Conservation (phyloP, 2,113 vertebrate species). For the Panthera leo region DNA sequence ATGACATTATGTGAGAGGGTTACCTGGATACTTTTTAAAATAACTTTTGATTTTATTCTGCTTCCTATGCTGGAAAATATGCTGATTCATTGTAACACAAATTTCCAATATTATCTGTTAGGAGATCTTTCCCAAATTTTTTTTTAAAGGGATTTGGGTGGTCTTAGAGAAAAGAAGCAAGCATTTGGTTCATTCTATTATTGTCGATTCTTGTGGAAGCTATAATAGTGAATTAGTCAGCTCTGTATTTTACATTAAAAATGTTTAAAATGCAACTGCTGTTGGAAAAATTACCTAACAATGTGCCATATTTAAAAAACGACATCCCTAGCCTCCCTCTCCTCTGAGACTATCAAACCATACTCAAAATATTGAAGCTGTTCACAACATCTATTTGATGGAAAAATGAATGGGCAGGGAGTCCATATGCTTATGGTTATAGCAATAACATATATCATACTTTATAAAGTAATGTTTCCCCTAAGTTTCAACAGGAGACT, state of each 20-base stretch:
- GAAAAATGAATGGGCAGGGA: not conserved
- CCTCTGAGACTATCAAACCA: not conserved
- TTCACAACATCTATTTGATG: not conserved
- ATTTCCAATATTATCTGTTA: not conserved
- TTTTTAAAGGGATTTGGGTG: not conserved
- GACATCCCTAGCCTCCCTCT: not conserved
- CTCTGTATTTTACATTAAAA: conserved; percentile 15
- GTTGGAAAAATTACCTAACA: not conserved
- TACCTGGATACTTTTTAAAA: not conserved
- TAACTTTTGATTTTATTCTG: not conserved
- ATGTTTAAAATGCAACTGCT: not conserved
- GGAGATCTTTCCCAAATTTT: not conserved
- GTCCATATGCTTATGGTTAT: not conserved
- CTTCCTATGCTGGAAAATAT: not conserved
- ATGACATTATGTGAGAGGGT: not conserved
- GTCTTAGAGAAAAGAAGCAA: conserved; percentile 9
- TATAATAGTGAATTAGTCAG: not conserved
- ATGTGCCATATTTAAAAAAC: not conserved
- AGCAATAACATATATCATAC: not conserved
- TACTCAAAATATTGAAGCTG: not conserved
- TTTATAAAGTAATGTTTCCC: conserved; percentile 19
- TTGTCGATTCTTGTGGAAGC: not conserved
- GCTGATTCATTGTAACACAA: not conserved
- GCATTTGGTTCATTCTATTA: not conserved
- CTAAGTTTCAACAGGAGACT: not conserved